phyloP scores from a whole-genome alignment of 2,113 vertebrate genomes.

The Anthoscopus minutus region DNA sequence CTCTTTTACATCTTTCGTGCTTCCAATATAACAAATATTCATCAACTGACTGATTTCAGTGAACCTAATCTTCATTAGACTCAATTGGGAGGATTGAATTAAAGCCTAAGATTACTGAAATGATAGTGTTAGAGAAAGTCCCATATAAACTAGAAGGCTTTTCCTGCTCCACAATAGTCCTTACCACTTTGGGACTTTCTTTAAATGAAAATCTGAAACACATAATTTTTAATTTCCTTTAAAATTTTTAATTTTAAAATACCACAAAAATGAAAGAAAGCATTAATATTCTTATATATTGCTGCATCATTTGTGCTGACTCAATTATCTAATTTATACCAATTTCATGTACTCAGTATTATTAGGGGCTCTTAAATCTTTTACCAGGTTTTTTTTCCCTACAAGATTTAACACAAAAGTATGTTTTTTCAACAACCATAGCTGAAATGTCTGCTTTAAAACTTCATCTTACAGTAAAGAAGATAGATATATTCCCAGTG shows the following conservation, averaged over 20 bases:
- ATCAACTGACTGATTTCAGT: background rate
- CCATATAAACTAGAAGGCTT: background rate
- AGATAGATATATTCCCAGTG: constrained; percentile 56
- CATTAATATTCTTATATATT: background rate
- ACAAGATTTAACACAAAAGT: background rate
- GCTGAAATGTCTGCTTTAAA: constrained; percentile 57
- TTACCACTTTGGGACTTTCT: background rate
- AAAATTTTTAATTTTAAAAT: background rate
- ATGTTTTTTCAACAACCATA: constrained; percentile 21
- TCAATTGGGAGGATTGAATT: background rate
- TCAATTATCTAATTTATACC: background rate
- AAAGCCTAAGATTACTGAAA: background rate
- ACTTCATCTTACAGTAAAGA: constrained; percentile 63
- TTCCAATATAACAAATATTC: background rate
- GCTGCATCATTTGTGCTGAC: background rate
- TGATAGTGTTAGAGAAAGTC: background rate
- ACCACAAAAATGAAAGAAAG: background rate
- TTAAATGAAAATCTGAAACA: background rate
- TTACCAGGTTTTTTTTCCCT: background rate
- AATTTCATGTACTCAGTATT: background rate
- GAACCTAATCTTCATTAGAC: background rate
- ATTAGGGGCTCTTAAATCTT: background rate
- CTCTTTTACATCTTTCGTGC: background rate
- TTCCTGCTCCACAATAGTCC: background rate
- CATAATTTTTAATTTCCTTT: background rate